Evolutionary conservation across 64 coral and sea anemone species (phyloP).

Genomic region (Pocillopora verrucosa): DNA sequence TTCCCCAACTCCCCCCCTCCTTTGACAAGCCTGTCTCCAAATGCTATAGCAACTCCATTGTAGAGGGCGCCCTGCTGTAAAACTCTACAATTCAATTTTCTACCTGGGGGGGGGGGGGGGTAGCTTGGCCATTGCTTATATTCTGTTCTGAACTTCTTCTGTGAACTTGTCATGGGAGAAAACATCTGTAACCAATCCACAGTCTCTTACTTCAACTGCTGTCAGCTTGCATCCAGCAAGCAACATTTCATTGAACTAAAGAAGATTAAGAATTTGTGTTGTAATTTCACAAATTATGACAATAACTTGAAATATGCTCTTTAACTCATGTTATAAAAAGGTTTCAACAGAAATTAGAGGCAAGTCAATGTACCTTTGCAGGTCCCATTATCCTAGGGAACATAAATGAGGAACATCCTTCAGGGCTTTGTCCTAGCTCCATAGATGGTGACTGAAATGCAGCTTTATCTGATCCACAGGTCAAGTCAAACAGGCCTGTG

Average conservation of each 20-base stretch:
- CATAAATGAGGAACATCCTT: conserved; percentile 88
- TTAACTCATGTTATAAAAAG: not conserved
- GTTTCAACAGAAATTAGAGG: not conserved
- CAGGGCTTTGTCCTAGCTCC: conserved; percentile 90
- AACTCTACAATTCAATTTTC: not conserved
- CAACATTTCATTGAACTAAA: conserved; percentile 87
- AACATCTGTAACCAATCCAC: conserved; percentile 76
- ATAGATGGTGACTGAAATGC: conserved; percentile 92
- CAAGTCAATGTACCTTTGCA: conserved; percentile 58
- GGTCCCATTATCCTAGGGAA: conserved; percentile 92
- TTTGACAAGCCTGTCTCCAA: too few species aligned
- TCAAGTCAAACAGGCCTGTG: conserved; percentile 83
- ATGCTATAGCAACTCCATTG: too few species aligned
- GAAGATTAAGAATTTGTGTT: not conserved
- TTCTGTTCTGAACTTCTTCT: conserved; percentile 65
- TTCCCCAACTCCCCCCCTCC: too few species aligned
- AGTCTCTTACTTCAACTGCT: conserved; percentile 67
- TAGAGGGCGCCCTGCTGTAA: too few species aligned
- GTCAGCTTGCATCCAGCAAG: conserved; percentile 81
- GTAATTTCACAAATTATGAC: not conserved
- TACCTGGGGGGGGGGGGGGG: conserved; percentile 76
- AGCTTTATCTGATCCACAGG: conserved; percentile 85
- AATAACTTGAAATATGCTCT: not conserved
- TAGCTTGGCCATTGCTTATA: conserved; percentile 63
- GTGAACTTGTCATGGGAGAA: conserved; percentile 78